Evolutionary conservation across 2,113 vertebrate genomes (phyloP).

Genomic region (Empidonax alnorum): DNA sequence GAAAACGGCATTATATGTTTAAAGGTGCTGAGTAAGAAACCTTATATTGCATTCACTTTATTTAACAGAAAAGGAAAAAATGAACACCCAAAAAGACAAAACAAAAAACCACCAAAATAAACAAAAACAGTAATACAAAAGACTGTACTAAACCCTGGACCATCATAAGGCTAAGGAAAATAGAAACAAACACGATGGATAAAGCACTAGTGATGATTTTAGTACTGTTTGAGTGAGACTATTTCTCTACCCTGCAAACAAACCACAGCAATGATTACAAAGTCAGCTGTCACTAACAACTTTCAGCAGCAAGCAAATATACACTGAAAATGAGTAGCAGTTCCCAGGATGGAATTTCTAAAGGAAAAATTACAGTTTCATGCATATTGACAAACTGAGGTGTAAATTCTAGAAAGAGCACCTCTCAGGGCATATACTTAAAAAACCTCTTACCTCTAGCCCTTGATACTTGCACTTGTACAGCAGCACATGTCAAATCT

Average conservation of each 20-base stretch:
- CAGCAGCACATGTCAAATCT: not conserved
- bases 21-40: not conserved
- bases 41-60: not conserved
- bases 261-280: not conserved
- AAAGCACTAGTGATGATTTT: not conserved
- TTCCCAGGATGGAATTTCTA: not conserved
- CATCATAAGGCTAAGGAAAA: not conserved
- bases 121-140: not conserved
- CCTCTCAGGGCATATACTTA: not conserved
- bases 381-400: not conserved
- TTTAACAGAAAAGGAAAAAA: not conserved
- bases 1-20: not conserved
- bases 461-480: not conserved
- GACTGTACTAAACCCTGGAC: not conserved
- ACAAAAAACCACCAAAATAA: not conserved
- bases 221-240: not conserved
- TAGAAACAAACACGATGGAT: not conserved
- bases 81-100: not conserved
- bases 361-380: not conserved
- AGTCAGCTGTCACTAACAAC: not conserved
- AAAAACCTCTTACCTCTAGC: not conserved
- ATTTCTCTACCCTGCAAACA: not conserved
- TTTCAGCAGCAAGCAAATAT: not conserved
- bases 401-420: not conserved
- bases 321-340: not conserved